phyloP scores from a whole-genome alignment of 2,113 vertebrate genomes.

The Corythoichthys haematopterus region DNA sequence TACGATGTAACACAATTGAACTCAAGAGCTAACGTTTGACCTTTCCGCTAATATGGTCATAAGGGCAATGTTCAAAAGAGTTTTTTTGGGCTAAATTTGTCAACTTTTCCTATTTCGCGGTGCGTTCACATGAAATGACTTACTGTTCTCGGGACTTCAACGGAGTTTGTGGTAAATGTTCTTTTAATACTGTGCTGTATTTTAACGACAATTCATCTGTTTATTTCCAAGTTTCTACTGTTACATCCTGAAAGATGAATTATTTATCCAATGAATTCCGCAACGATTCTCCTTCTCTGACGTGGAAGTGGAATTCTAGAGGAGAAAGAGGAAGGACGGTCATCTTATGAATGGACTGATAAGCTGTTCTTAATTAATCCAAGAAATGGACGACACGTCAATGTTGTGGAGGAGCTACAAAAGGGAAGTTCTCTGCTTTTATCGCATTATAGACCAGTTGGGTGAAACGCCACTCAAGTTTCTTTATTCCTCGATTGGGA shows the following conservation, averaged over 20 bases:
- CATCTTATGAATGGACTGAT: constrained; percentile 53
- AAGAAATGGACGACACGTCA: constrained; percentile 42
- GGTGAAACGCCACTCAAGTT: background rate
- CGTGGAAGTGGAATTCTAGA: constrained; percentile 51
- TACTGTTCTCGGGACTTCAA: constrained; percentile 53
- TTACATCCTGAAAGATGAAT: constrained; percentile 61
- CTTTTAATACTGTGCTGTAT: constrained; percentile 73
- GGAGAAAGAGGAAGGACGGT: constrained; percentile 35
- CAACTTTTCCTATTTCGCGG: constrained; percentile 41
- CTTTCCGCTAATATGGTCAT: constrained; percentile 12
- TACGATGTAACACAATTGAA: constrained; percentile 34
- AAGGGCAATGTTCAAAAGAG: constrained; percentile 35
- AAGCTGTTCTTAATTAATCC: constrained; percentile 47
- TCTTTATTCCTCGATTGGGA: constrained; percentile 24
- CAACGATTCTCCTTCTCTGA: constrained; percentile 43
- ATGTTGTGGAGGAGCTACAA: constrained; percentile 17
- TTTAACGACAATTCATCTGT: constrained; percentile 65
- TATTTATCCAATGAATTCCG: constrained; percentile 43
- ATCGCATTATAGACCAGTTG: constrained; percentile 36
- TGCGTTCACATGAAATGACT: constrained; percentile 40
- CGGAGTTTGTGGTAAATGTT: constrained; percentile 55
- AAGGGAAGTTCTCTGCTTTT: constrained; percentile 25
- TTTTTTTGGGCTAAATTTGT: constrained; percentile 50
- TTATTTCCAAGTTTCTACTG: constrained; percentile 53
- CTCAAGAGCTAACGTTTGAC: constrained; percentile 25